phyloP scores from a whole-genome alignment of 2,797 vertebrate genomes.

The Peromyscus aztecus region DNA sequence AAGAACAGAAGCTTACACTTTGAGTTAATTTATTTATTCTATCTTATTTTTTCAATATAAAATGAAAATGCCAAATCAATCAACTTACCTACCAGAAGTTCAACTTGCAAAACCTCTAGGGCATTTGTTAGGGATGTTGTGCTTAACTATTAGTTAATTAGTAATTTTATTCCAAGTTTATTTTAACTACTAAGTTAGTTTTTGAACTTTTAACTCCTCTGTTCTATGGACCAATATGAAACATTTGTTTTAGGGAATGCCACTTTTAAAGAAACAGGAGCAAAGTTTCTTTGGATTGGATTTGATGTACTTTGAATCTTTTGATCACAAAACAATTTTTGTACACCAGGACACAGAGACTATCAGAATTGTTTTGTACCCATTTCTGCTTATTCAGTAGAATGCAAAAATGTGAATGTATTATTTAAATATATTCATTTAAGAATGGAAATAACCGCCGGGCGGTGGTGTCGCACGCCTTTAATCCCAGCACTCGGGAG shows the following conservation, averaged over 20 bases:
- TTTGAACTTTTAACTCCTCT: constrained; percentile 4
- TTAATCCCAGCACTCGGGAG: no score
- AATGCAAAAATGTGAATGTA: constrained; percentile 20
- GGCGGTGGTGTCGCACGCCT: no score
- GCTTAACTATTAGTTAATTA: constrained; percentile 58
- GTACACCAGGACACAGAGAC: not conserved
- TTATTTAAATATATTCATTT: constrained; percentile 7
- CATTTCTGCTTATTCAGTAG: not conserved
- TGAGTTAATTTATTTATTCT: not conserved
- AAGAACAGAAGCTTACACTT: not conserved
- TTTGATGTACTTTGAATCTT: constrained; percentile 37
- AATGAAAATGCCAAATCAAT: not conserved
- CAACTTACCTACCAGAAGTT: constrained; percentile 35
- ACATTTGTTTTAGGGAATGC: constrained; percentile 9
- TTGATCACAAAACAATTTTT: constrained; percentile 38
- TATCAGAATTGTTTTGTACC: not conserved
- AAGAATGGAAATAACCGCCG: not conserved
- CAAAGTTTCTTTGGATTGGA: not conserved
- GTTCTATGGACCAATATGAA: constrained; percentile 37
- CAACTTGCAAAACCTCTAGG: constrained; percentile 1
- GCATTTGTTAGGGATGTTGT: not conserved
- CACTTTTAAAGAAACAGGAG: constrained; percentile 1
- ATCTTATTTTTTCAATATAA: not conserved
- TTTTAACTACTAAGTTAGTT: constrained; percentile 23
- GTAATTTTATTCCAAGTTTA: constrained; percentile 32